Evolutionary conservation across 1,140 invertebrate genomes (phyloP), one percentile per base, ranked within the genome.

Genomic region (Melipona quadrifasciata): DNA sequence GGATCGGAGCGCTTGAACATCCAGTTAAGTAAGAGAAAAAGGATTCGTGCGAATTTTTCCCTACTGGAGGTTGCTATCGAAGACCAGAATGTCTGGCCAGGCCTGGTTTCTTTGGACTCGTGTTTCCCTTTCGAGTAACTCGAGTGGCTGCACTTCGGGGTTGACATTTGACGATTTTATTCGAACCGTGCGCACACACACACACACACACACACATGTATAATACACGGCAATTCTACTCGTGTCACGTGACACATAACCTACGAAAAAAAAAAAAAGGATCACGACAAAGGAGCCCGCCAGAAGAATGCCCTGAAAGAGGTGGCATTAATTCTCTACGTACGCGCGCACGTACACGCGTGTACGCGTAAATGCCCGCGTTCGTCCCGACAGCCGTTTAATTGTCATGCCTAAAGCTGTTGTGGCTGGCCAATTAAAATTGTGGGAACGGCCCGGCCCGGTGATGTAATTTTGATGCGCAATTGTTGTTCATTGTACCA

Each of bases 131-230:
- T 80, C 72, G 68, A 77, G 88, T 89, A 90, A 90, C 80, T 83
- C 86, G 89, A 90, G 88, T 87, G 86, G 79, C 80, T 71, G 85
- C 64, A 64, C 75, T 75, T 84, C 47, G 21, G 74, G 88, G 68
- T 85, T 90, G 89, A 89, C 89, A 89, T 90, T 86, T 85, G 87
- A 90, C 88, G 79, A 90, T 89, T 89, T 81, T 68, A 64, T 89
- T 86, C 86, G 73, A 65, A 70, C 80, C 65, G 31, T 27, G n/a
- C 58, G n/a, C 24, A 24, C 5, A n/a, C 61, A 17, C n/a, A 6
- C 39, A 6, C 39, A 39, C 39, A 39, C 39, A 47, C 39, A 47
- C 39, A 47, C 39, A 8, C 8, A 8, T 47, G 39, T 8, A 47
- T 47, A 47, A 47, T 47, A 47, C 39, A 47, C 47, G 78, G 78